Evolutionary conservation across 2,888 invertebrate species (phyloP).

Genomic region (Aspidiotus destructor): DNA sequence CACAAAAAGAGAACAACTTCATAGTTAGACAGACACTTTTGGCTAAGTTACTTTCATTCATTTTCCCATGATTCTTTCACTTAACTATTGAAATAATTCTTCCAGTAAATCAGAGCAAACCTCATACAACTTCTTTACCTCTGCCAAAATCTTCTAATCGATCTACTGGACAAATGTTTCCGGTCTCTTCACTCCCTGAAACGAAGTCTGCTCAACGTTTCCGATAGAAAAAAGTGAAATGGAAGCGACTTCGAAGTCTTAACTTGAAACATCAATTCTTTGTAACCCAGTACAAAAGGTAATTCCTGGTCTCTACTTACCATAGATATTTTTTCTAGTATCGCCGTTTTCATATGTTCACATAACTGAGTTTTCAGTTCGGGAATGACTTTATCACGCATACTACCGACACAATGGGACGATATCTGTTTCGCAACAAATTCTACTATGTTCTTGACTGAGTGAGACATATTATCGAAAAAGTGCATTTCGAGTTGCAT

Average conservation of each 20-base stretch:
- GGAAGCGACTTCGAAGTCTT: too few relatives aligned
- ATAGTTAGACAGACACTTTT: too few relatives aligned
- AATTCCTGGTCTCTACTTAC: neutral
- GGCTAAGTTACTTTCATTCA: too few relatives aligned
- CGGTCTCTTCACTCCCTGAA: too few relatives aligned
- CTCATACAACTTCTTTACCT: too few relatives aligned
- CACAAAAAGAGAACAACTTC: neutral
- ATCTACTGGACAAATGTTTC: too few relatives aligned
- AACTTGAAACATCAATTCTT: too few relatives aligned
- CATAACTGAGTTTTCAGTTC: conserved; percentile 9
- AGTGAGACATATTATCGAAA: conserved; percentile 24
- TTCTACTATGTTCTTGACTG: conserved; percentile 20
- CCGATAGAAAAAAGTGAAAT: too few relatives aligned
- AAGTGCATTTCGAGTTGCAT: conserved; percentile 19
- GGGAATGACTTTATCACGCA: conserved; percentile 22
- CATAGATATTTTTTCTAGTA: neutral
- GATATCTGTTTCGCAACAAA: conserved; percentile 25
- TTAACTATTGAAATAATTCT: neutral
- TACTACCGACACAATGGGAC: conserved; percentile 13
- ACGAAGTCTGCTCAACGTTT: too few relatives aligned
- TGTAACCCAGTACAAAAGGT: too few relatives aligned
- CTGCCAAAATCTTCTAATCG: too few relatives aligned
- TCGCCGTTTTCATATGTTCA: conserved; percentile 4
- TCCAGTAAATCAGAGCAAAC: neutral
- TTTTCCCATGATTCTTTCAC: neutral